A percentile compares a stretch with the other conserved stretches of the same genome.
Evolutionary conservation across 2,113 vertebrate species (phyloP).

Genomic region (Scopus umbretta): DNA sequence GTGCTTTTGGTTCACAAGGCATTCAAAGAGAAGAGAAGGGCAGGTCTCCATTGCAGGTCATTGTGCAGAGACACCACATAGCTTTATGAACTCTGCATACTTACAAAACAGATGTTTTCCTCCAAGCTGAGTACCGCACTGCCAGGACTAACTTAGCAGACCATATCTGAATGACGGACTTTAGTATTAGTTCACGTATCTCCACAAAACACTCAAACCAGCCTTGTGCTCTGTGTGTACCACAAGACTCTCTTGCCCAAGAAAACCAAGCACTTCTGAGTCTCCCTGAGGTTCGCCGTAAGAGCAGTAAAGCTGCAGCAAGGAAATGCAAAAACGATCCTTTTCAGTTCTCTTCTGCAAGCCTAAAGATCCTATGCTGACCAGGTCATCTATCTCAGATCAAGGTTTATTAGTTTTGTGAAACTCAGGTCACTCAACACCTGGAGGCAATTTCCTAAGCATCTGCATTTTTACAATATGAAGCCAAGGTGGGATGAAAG

Average conservation of each 20-base stretch:
- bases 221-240: neutral
- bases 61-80: neutral
- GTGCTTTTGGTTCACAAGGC: neutral
- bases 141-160: neutral
- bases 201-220: neutral
- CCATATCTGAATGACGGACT: neutral
- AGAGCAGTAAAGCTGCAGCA: neutral
- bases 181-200: neutral
- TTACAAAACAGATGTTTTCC: neutral
- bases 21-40: neutral
- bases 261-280: neutral
- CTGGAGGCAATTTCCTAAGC: conserved; percentile 59
- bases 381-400: conserved; percentile 20
- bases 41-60: neutral
- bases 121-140: neutral
- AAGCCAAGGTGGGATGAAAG: conserved; percentile 39
- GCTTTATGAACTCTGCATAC: neutral
- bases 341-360: neutral
- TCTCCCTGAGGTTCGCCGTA: neutral
- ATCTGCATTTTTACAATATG: conserved; percentile 56
- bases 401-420: conserved; percentile 49
- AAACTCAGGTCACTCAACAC: conserved; percentile 31
- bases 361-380: neutral
- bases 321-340: neutral
- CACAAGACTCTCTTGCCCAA: neutral